Base-by-base conservation (phyloP, 2,797 vertebrate genomes). In the Catharus ustulatus region DNA sequence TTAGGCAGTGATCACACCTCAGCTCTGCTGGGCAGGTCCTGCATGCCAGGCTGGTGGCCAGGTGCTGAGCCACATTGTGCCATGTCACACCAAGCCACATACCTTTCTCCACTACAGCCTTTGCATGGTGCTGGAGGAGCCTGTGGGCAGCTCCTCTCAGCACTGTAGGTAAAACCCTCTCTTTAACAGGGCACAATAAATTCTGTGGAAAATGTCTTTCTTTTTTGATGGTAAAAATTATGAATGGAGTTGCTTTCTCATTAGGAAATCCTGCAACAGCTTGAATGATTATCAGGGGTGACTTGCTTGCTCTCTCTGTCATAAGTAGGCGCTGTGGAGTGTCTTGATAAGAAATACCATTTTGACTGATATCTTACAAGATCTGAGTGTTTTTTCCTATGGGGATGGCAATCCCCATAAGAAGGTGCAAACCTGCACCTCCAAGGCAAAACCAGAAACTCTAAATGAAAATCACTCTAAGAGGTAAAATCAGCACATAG, bases 31-130 rank as follows among this genome's bases (percentile, higher is more conserved):
- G 48, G 21, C 11, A 46, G 67, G 18, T 45, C 43, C 59, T 72
- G 29, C 36, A 5, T 5, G 42, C 15, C 72, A 40, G 36, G 0
- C 3, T 54, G 64, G 43, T 15, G 23, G 67, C 20, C 43, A 62
- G 63, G 57, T 22, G 46, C 54, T 3, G 3, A 49, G 23, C 67
- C 18, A 17, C 21, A 10, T n/a, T 4, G 18, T 54, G 38, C 40
- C 34, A 3, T 45, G n/a, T 43, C 13, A 6, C 57, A 51, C 36
- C 0, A 0, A 32, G 58, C 34, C 7, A 0, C 43, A 20, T 0
- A 3, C 11, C 38, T 13, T 30, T 49, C 42, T 36, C 26, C 0
- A 3, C 13, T 6, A 2, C 9, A 43, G 27, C 36, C 15, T 14
- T 2, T 9, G 19, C 24, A 2, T 1, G 3, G 34, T 14, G 32